phyloP scores from a whole-genome alignment of 2,113 vertebrate species.

The Nicator chloris region DNA sequence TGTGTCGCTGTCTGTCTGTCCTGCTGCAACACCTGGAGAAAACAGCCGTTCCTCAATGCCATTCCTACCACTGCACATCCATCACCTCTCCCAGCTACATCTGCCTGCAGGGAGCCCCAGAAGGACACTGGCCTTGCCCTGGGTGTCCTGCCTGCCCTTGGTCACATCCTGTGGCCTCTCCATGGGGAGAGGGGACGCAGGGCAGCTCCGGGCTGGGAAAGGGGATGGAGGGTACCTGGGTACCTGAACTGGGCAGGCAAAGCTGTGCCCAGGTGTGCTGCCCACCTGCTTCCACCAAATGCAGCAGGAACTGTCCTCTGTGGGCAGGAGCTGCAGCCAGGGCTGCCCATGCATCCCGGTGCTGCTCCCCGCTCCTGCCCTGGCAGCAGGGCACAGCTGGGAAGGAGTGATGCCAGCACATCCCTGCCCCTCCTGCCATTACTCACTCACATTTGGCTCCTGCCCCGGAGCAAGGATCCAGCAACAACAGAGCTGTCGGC shows the following conservation, averaged over 20 bases:
- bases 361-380: neutral
- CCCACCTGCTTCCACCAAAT: rapidly evolving
- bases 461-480: neutral
- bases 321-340: neutral
- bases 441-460: neutral
- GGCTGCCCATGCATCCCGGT: rapidly evolving
- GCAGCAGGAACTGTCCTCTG: rapidly evolving
- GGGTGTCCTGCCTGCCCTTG: neutral
- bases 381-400: rapidly evolving
- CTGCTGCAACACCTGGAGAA: neutral
- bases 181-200: neutral
- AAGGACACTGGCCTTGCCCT: neutral
- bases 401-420: neutral
- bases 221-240: neutral
- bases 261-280: rapidly evolving
- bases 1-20: neutral
- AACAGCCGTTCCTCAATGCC: neutral
- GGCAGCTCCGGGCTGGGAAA: neutral
- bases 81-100: neutral
- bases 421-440: neutral
- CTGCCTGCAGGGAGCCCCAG: neutral
- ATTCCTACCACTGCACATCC: neutral
- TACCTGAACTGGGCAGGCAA: neutral
- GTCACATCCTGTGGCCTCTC: neutral
- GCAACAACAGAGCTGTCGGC: neutral